These are phyloP conservation scores for Lucilia sericata DNA, from an alignment of 1,140 invertebrate genomes.

Conservation along the genomic window DNA sequence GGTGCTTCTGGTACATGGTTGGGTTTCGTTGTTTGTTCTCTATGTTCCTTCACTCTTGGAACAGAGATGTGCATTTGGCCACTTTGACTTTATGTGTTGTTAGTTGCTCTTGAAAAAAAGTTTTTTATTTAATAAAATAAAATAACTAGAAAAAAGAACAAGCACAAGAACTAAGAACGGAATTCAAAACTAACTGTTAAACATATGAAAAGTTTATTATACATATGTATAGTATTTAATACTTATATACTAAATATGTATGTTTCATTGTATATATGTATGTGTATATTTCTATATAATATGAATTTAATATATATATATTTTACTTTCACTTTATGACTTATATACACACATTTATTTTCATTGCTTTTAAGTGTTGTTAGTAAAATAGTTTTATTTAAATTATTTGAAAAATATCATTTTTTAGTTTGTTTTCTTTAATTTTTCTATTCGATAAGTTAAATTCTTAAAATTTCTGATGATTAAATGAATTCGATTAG, in stretches of 20 bases:
- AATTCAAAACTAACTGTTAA: constrained; percentile 40
- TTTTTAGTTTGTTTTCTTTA: no score
- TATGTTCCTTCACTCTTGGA: background rate
- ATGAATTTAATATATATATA: background rate
- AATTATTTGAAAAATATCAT: background rate
- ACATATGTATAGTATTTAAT: constrained; percentile 1
- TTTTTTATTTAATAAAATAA: constrained; percentile 30
- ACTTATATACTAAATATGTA: background rate
- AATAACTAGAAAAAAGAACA: background rate
- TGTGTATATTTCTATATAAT: background rate
- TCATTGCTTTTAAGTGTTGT: background rate
- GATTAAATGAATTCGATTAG: no score
- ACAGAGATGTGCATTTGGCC: background rate
- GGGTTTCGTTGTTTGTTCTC: background rate
- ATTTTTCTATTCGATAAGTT: no score
- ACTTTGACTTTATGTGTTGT: constrained; percentile 32
- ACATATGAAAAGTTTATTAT: constrained; percentile 27
- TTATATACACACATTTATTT: background rate
- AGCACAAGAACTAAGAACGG: constrained; percentile 8
- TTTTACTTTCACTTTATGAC: constrained; percentile 35
- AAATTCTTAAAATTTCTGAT: no score
- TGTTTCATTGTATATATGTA: no score
- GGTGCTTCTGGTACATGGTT: constrained; percentile 35
- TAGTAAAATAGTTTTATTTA: background rate
- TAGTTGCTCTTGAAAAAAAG: constrained; percentile 30